Conservation (phyloP, 2,888 invertebrate genomes). For the Hetaerina titia region DNA sequence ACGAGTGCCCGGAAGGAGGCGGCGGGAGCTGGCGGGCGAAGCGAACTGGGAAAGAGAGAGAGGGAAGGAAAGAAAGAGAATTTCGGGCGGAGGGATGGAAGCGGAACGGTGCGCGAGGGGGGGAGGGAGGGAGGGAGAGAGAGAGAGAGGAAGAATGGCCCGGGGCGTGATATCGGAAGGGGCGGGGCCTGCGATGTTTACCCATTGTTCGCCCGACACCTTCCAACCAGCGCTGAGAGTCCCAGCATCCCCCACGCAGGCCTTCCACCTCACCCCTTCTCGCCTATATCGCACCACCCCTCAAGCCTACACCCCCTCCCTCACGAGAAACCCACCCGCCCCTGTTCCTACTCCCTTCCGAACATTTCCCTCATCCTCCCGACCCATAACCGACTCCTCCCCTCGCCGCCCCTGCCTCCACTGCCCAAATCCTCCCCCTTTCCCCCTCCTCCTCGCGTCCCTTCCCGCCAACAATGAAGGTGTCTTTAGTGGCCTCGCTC, state of each 20-base stretch:
- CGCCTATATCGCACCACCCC: not conserved
- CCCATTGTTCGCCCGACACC: conserved; percentile 51
- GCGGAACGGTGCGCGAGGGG: not conserved
- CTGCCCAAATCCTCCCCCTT: not conserved
- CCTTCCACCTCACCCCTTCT: not conserved
- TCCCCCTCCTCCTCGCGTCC: not conserved
- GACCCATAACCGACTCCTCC: not conserved
- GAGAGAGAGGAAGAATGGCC: not conserved
- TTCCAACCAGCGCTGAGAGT: conserved; percentile 56
- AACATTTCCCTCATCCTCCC: not conserved
- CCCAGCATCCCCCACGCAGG: conserved; percentile 13
- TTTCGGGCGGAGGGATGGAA: not conserved
- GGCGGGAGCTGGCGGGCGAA: not conserved
- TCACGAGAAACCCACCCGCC: conserved; percentile 1
- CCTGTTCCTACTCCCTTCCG: conserved; percentile 10
- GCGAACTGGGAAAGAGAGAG: not conserved
- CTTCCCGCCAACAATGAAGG: conserved; percentile 48
- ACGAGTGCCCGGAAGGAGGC: not conserved
- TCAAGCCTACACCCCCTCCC: not conserved
- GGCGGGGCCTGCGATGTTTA: conserved; percentile 57
- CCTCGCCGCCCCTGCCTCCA: not conserved
- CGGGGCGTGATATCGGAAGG: conserved; percentile 45
- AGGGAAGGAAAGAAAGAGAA: not conserved
- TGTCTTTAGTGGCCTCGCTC: conserved; percentile 53
- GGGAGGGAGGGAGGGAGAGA: not conserved